Evolutionary conservation across 2,888 invertebrate species (phyloP).

Genomic region (Lomographa bimaculata): DNA sequence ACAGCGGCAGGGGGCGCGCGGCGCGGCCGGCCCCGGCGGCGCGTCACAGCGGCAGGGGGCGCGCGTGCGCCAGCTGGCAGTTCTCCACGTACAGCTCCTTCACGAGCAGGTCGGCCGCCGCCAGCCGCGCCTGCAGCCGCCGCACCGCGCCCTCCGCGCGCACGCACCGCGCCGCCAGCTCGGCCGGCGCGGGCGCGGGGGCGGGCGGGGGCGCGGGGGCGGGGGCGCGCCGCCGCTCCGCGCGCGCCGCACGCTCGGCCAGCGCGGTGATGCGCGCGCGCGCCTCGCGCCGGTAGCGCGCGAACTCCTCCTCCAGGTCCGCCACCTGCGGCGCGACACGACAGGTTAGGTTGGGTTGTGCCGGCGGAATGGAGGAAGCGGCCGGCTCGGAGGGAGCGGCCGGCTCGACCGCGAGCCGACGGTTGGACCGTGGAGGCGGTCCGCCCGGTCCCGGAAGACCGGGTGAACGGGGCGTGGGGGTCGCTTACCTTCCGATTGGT

Average conservation of each 20-base stretch:
- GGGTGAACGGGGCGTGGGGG: too few species aligned
- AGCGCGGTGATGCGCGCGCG: constrained; percentile 77
- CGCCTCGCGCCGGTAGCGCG: constrained; percentile 28
- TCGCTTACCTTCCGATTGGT: too few species aligned
- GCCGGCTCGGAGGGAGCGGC: too few species aligned
- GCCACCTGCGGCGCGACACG: constrained; percentile 85
- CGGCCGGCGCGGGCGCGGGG: constrained; percentile 24
- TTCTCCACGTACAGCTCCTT: constrained; percentile 94
- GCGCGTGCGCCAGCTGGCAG: constrained; percentile 84
- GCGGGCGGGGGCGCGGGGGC: constrained; percentile 19
- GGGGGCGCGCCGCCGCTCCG: constrained; percentile 23
- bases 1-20: constrained; percentile 4
- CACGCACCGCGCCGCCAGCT: constrained; percentile 71
- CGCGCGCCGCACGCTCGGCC: constrained; percentile 24
- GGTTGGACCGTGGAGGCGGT: too few species aligned
- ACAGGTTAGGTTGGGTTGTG: too few species aligned
- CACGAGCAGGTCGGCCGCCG: constrained; percentile 89
- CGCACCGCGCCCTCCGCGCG: constrained; percentile 66
- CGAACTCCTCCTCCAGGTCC: constrained; percentile 73
- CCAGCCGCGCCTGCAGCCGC: constrained; percentile 85
- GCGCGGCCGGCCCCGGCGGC: not conserved
- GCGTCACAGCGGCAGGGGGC: constrained; percentile 8
- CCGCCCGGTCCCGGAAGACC: too few species aligned
- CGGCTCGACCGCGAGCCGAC: too few species aligned
- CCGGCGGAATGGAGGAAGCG: too few species aligned